A percentile compares a stretch with the other conserved stretches of the same genome.
Conservation (phyloP, 2,113 vertebrate genomes). For the Nothoprocta perdicaria region DNA sequence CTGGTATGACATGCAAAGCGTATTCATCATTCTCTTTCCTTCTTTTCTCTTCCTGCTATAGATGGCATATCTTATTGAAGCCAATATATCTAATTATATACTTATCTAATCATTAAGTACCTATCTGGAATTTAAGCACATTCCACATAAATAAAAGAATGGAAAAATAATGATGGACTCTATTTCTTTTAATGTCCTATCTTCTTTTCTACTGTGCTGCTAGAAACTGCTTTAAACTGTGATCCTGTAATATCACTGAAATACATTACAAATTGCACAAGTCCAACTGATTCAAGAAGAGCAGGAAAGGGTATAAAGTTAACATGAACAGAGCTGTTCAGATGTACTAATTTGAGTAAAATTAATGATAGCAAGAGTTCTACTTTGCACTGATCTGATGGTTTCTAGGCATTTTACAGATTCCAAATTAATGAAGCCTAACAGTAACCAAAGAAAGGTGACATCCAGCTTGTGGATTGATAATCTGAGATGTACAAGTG, state of each 20-base stretch:
- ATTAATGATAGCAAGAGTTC: not conserved
- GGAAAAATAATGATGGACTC: not conserved
- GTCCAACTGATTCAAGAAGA: not conserved
- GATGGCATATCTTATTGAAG: not conserved
- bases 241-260: not conserved
- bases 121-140: not conserved
- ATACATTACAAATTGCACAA: not conserved
- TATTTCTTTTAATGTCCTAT: not conserved
- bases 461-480: not conserved
- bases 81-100: not conserved
- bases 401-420: not conserved
- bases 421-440: slow-evolving; percentile 3
- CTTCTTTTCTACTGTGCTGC: not conserved
- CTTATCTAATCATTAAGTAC: not conserved
- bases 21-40: not conserved
- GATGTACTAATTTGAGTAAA: not conserved
- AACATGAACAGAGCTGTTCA: not conserved
- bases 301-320: not conserved
- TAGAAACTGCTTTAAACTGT: not conserved
- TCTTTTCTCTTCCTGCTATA: not conserved
- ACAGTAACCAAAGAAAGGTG: not conserved
- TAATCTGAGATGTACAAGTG: not conserved
- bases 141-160: not conserved
- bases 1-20: not conserved
- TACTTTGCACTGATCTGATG: not conserved